Base-by-base conservation (phyloP, 2,888 invertebrate genomes). In the Dicyrtomina minuta region DNA sequence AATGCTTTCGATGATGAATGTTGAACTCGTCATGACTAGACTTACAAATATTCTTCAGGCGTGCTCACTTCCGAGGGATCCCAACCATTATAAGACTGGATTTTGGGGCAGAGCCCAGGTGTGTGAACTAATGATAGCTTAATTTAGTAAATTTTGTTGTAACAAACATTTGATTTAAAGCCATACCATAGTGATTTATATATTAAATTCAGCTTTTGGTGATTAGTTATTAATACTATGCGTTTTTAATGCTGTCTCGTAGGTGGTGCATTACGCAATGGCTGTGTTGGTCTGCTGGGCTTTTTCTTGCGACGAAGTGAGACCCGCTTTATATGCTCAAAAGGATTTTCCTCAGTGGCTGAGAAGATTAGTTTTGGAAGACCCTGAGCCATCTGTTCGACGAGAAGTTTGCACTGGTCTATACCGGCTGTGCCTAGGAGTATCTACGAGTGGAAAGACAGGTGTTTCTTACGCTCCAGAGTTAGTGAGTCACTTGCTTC, bases 81-180 rank as follows among this genome's bases (percentile, higher is more conserved):
- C 90, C 0, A 90, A 91, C 79, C 91, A 92, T 75, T 91, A 93
- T 79, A 92, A 93, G 81, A 93, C 94, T 70, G 94, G 95, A 6
- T 90, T 95, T 77, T 95, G 94, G 90, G 94, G 95, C 1, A 85
- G 95, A 76, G 91, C 94, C 0, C 95, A 95, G 83, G 90, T 89
- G 75, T 75, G 58, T n/a, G n/a, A n/a, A n/a, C n/a, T n/a, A 13
- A 10, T 43, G 43, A 43, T 43, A 12, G 10, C 10, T 43, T 12
- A 10, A n/a, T n/a, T n/a, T n/a, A n/a, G n/a, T n/a, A n/a, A n/a
- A n/a, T n/a, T n/a, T n/a, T n/a, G n/a, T n/a, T n/a, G n/a, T n/a
- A n/a, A n/a, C n/a, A n/a, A n/a, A n/a, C n/a, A n/a, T n/a, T n/a
- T n/a, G n/a, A n/a, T n/a, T n/a, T n/a, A n/a, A n/a, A n/a, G n/a